These are phyloP conservation scores for Amphimedon queenslandica DNA, from an alignment of 37 sponge, comb jelly and placozoan species.

Conservation along the genomic window DNA sequence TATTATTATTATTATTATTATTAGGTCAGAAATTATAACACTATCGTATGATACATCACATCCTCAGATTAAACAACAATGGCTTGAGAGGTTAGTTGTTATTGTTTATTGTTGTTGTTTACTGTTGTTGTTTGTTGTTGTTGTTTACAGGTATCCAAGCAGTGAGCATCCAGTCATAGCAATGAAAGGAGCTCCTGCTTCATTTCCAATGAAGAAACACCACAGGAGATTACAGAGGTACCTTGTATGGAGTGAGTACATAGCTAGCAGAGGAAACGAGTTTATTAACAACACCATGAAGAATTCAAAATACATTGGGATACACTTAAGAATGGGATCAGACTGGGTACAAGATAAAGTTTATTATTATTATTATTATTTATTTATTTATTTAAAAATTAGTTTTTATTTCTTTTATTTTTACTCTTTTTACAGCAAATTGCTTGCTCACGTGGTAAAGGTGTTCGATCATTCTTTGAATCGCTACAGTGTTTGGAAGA, in stretches of 20 bases:
- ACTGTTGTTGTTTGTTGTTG: background rate
- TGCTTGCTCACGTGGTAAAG: slow-evolving; percentile 67
- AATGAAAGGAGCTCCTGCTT: slow-evolving; percentile 82
- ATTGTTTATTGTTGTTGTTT: background rate
- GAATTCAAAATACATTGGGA: slow-evolving; percentile 41
- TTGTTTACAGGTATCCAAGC: slow-evolving; percentile 56
- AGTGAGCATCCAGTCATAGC: slow-evolving; percentile 68
- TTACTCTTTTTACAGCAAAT: slow-evolving; percentile 21
- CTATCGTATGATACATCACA: background rate
- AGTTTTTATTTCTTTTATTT: background rate
- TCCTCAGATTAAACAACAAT: background rate
- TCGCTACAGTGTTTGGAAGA: slow-evolving; percentile 81
- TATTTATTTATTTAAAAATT: background rate
- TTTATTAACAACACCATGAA: slow-evolving; percentile 51
- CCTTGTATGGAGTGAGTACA: slow-evolving; percentile 58
- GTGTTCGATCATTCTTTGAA: slow-evolving; percentile 64
- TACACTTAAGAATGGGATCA: slow-evolving; percentile 75
- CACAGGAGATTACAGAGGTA: slow-evolving; percentile 62
- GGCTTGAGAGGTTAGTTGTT: background rate
- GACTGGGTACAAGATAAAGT: slow-evolving; percentile 66
- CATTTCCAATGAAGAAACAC: slow-evolving; percentile 49
- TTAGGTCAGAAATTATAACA: too few relatives aligned
- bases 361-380: background rate
- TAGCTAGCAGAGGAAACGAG: slow-evolving; percentile 22
- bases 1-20: too few relatives aligned